These are phyloP conservation scores for Lasioglossum lativentre DNA, from an alignment of 2,888 invertebrate species.

Conservation along the genomic window DNA sequence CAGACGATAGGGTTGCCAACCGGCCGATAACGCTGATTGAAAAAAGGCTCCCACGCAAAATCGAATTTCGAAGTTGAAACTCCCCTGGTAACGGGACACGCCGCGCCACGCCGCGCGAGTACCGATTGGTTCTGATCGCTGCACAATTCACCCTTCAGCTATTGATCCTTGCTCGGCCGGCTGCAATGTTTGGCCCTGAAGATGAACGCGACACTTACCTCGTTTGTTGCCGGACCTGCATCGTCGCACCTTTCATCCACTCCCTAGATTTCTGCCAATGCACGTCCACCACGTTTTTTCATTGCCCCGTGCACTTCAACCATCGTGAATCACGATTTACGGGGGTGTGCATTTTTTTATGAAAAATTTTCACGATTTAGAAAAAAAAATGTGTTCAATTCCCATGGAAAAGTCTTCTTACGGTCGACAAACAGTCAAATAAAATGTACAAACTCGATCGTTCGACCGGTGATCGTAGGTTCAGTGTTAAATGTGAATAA, in stretches of 20 bases:
- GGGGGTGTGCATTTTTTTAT: background rate
- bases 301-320: background rate
- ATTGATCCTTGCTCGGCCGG: slow-evolving; percentile 52
- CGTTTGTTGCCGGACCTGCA: background rate
- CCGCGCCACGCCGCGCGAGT: slow-evolving; percentile 17
- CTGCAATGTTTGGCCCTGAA: slow-evolving; percentile 36
- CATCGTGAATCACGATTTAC: background rate
- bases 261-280: background rate
- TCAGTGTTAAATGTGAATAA: background rate
- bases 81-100: slow-evolving; percentile 50
- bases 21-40: slow-evolving; percentile 79
- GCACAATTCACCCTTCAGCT: slow-evolving; percentile 51
- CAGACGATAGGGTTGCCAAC: slow-evolving; percentile 73
- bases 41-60: slow-evolving; percentile 75
- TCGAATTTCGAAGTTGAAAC: slow-evolving; percentile 71
- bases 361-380: too few species aligned
- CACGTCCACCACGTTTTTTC: background rate
- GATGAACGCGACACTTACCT: slow-evolving; percentile 26
- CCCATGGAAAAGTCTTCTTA: background rate
- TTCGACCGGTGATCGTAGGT: too few species aligned
- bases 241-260: background rate
- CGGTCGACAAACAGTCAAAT: background rate
- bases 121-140: slow-evolving; percentile 67
- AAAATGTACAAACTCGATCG: background rate
- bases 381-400: too few species aligned